Conservation (phyloP, 1,140 invertebrate species). For the Sycobia sp. region DNA sequence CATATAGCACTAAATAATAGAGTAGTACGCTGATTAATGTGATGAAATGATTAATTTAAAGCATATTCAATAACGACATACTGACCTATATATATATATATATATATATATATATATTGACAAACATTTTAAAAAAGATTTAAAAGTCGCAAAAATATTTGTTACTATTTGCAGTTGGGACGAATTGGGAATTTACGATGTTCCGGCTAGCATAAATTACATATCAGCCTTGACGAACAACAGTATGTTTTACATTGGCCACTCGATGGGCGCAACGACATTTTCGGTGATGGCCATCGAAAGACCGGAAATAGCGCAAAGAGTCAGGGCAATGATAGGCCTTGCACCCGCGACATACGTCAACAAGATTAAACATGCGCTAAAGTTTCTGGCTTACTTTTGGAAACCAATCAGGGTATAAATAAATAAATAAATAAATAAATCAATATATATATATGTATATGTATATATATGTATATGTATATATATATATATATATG, state of each 20-base stretch:
- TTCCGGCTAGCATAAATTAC: constrained; percentile 67
- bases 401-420: constrained; percentile 64
- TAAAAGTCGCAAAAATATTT: not conserved
- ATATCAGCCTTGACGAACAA: constrained; percentile 36
- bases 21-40: too few relatives aligned
- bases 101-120: too few relatives aligned
- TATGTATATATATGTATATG: too few relatives aligned
- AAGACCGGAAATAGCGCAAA: constrained; percentile 58
- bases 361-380: constrained; percentile 71
- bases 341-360: constrained; percentile 79
- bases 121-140: not conserved
- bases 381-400: constrained; percentile 66
- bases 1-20: too few relatives aligned
- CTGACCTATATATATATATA: too few relatives aligned
- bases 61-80: too few relatives aligned
- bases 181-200: constrained; percentile 67
- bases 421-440: too few relatives aligned
- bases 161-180: constrained; percentile 39
- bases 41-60: too few relatives aligned
- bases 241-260: constrained; percentile 63
- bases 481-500: too few relatives aligned
- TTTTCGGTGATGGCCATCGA: constrained; percentile 68
- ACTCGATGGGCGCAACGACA: constrained; percentile 68
- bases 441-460: too few relatives aligned
- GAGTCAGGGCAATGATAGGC: constrained; percentile 65